phyloP scores from a whole-genome alignment of 2,113 vertebrate species.

The Solenodon paradoxus region DNA sequence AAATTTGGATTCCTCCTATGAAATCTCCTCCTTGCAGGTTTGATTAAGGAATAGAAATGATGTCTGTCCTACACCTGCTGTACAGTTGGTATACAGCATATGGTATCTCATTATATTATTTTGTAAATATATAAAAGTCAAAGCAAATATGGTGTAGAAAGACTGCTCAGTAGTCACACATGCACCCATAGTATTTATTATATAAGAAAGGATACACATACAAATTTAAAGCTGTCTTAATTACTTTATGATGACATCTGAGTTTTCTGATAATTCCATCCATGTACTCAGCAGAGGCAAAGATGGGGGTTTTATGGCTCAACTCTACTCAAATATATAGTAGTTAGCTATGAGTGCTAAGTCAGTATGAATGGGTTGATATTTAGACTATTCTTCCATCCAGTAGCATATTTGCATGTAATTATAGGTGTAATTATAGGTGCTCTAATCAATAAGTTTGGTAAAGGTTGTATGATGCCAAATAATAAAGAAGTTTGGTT shows the following conservation, averaged over 20 bases:
- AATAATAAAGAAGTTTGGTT: conserved; percentile 22
- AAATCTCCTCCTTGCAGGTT: background rate
- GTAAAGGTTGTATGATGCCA: background rate
- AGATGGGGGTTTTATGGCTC: background rate
- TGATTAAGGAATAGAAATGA: background rate
- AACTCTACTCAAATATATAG: background rate
- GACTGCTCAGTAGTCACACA: background rate
- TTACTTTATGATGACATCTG: background rate
- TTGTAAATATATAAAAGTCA: background rate
- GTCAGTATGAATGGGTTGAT: background rate
- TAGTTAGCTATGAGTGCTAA: background rate
- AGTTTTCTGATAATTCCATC: conserved; percentile 20
- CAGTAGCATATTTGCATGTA: background rate
- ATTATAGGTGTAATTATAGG: background rate
- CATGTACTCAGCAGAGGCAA: background rate
- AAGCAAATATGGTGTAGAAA: background rate
- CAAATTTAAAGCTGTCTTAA: background rate
- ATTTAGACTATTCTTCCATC: background rate
- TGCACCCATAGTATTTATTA: background rate
- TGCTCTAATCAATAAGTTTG: background rate
- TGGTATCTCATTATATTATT: background rate
- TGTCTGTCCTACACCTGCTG: background rate
- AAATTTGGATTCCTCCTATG: background rate
- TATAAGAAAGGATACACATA: background rate
- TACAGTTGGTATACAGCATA: background rate